phyloP scores from a whole-genome alignment of 2,113 vertebrate species.

The Leptosomus discolor region DNA sequence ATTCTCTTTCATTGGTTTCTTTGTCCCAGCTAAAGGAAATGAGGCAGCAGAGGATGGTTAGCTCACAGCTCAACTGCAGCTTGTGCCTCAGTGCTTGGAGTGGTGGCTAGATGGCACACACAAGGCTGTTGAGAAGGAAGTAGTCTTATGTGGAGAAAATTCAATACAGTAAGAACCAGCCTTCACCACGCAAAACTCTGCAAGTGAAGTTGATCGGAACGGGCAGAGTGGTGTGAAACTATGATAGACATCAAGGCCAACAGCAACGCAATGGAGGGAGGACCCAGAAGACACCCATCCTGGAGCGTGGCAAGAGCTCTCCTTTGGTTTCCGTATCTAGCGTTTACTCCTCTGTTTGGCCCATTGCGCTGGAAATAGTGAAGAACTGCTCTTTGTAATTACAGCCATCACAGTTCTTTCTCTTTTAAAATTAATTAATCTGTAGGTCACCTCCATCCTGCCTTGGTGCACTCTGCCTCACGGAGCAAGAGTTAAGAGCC shows the following conservation, averaged over 20 bases:
- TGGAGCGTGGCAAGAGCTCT: not conserved
- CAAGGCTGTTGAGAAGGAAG: not conserved
- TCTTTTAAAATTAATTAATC: not conserved
- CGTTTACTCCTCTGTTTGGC: not conserved
- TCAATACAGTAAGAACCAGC: not conserved
- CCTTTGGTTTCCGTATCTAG: not conserved
- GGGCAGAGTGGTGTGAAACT: not conserved
- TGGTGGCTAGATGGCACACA: not conserved
- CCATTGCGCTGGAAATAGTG: not conserved
- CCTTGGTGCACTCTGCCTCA: not conserved
- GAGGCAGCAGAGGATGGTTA: not conserved
- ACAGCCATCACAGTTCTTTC: not conserved
- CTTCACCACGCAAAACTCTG: not conserved
- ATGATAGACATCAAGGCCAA: not conserved
- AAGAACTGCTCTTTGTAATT: not conserved
- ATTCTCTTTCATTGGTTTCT: not conserved
- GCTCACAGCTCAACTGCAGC: not conserved
- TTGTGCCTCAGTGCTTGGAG: fast-evolving
- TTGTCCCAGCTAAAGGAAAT: not conserved
- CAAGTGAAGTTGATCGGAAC: not conserved
- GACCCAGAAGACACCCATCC: not conserved
- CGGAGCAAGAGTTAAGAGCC: not conserved
- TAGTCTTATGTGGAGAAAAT: not conserved
- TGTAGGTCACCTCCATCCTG: not conserved
- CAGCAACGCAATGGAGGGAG: not conserved